phyloP scores from a whole-genome alignment of 2,113 vertebrate species.

The Tichodroma muraria region DNA sequence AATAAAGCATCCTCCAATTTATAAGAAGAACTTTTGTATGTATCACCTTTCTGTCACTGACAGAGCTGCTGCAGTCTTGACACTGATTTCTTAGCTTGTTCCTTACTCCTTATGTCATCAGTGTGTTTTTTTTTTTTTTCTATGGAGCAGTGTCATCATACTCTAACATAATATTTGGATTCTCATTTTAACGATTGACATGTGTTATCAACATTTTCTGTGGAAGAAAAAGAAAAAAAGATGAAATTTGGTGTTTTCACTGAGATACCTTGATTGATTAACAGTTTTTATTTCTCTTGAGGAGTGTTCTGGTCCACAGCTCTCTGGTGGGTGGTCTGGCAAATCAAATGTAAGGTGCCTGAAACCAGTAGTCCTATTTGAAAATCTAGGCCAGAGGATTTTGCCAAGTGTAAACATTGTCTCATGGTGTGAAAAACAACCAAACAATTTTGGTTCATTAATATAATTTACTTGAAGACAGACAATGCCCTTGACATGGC shows the following conservation, averaged over 20 bases:
- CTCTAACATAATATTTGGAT: neutral
- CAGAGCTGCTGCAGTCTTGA: neutral
- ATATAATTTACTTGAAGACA: constrained; percentile 17
- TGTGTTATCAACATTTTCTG: neutral
- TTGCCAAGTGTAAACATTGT: constrained; percentile 13
- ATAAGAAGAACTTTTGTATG: neutral
- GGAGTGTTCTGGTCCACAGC: neutral
- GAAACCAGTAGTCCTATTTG: neutral
- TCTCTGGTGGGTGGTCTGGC: neutral
- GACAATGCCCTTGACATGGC: neutral
- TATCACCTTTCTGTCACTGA: neutral
- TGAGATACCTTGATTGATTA: neutral
- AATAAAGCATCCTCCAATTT: neutral
- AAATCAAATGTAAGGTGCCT: neutral
- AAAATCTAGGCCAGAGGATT: constrained; percentile 3
- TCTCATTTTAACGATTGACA: rapidly evolving
- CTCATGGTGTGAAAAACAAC: constrained; percentile 21
- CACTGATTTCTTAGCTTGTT: neutral
- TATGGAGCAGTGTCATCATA: neutral
- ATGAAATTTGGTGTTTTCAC: neutral
- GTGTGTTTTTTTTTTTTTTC: rapidly evolving
- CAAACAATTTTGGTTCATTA: constrained; percentile 17
- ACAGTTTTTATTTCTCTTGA: neutral
- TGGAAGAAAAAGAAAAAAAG: neutral
- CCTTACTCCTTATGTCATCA: neutral